These are phyloP conservation scores for Paramormyrops hopkinsi DNA, from an alignment of 2,797 vertebrate species.

Conservation along the genomic window DNA sequence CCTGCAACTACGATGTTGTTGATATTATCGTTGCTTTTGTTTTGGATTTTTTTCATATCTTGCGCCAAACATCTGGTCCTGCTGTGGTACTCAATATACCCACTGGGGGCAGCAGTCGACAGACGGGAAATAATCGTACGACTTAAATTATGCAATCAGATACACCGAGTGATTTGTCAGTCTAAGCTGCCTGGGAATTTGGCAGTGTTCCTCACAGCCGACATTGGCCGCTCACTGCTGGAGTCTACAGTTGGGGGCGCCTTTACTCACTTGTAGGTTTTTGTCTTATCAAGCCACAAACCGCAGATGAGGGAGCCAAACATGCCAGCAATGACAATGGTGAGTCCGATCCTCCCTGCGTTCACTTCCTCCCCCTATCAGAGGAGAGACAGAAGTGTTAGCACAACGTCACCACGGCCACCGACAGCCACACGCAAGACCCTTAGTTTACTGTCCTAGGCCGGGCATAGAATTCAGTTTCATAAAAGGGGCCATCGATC, in stretches of 20 bases:
- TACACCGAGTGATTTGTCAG: background rate
- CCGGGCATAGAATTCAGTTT: background rate
- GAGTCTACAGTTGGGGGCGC: background rate
- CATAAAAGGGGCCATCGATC: background rate
- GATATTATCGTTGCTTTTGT: constrained; percentile 1
- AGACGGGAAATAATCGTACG: background rate
- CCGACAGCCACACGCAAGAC: background rate
- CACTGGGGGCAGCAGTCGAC: background rate
- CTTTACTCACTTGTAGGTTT: constrained; percentile 88
- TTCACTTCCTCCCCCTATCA: constrained; percentile 85
- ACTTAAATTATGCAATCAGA: background rate
- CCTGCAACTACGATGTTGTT: background rate
- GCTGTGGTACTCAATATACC: background rate
- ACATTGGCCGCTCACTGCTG: background rate
- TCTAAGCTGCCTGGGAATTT: background rate
- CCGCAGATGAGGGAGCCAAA: constrained; percentile 82
- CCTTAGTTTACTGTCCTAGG: background rate
- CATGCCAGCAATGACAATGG: constrained; percentile 84
- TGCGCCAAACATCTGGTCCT: constrained; percentile 7
- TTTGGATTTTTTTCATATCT: constrained; percentile 13
- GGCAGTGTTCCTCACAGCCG: background rate
- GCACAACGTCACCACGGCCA: background rate
- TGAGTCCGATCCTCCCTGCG: constrained; percentile 91
- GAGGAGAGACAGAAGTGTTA: constrained; percentile 22
- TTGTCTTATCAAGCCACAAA: constrained; percentile 91